A percentile compares a stretch with the other conserved stretches of the same genome.
Conservation (phyloP, 2,888 invertebrate genomes). For the Helleia helle region DNA sequence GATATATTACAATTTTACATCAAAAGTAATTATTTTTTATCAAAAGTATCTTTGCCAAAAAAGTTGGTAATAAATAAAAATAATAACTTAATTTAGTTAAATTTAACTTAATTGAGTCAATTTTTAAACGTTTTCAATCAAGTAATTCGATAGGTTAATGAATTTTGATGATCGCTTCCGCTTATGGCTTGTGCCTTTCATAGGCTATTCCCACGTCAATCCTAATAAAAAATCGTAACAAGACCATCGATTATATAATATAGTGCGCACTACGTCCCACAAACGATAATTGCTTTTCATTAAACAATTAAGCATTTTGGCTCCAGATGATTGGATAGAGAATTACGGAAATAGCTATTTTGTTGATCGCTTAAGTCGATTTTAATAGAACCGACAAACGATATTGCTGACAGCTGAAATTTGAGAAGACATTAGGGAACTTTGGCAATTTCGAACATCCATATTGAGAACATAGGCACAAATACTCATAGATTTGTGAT, state of each 20-base stretch:
- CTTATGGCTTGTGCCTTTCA: conserved; percentile 16
- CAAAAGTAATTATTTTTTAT: too few species aligned
- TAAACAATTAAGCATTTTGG: conserved; percentile 51
- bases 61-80: too few species aligned
- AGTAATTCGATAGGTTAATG: not conserved
- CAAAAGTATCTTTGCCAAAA: too few species aligned
- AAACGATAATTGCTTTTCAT: conserved; percentile 54
- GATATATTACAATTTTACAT: too few species aligned
- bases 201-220: conserved; percentile 54
- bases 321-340: conserved; percentile 18
- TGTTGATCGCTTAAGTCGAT: conserved; percentile 13
- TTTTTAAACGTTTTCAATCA: too few species aligned
- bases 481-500: too few species aligned
- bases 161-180: conserved; percentile 17
- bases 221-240: conserved; percentile 53
- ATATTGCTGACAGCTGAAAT: conserved; percentile 2
- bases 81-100: too few species aligned
- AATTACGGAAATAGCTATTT: conserved; percentile 20
- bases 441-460: too few species aligned
- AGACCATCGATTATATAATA: conserved; percentile 49
- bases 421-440: too few species aligned
- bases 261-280: conserved; percentile 36
- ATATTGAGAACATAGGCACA: too few species aligned
- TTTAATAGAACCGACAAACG: conserved; percentile 3
- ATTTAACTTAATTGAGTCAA: too few species aligned